A percentile compares a stretch with the other conserved stretches of the same genome.
These are phyloP conservation scores for Corythornis leucogaster DNA, from an alignment of 2,797 vertebrate genomes.

Conservation along the genomic window DNA sequence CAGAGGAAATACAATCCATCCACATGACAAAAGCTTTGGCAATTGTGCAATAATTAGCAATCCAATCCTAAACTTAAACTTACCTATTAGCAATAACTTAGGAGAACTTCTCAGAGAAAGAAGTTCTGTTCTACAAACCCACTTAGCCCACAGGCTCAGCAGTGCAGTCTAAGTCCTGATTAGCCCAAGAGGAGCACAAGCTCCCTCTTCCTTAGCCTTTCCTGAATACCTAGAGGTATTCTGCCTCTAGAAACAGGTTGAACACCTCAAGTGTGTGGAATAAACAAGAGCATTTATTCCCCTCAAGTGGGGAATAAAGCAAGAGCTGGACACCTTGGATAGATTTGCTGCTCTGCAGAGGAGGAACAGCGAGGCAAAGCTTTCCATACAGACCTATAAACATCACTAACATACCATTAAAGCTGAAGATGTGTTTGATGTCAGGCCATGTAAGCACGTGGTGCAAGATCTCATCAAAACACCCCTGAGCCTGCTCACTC, in stretches of 20 bases:
- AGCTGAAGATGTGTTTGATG: slow-evolving; percentile 82
- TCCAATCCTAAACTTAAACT: too few relatives aligned
- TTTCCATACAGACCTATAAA: background rate
- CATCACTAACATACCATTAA: slow-evolving; percentile 77
- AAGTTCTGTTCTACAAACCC: background rate
- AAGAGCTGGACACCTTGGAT: background rate
- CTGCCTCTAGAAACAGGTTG: background rate
- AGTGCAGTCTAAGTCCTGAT: background rate
- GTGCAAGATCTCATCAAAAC: slow-evolving; percentile 77
- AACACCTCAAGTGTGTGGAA: background rate
- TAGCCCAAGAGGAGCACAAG: background rate
- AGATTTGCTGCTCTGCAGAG: background rate
- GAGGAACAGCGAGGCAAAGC: background rate
- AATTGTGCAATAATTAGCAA: background rate
- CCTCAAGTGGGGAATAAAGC: background rate
- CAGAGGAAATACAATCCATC: background rate
- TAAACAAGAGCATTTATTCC: background rate
- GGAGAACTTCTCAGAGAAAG: background rate
- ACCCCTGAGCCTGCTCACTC: background rate
- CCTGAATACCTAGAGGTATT: background rate
- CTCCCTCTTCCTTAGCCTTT: background rate
- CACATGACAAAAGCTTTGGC: background rate
- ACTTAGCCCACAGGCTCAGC: background rate
- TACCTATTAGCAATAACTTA: background rate
- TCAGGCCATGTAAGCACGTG: slow-evolving; percentile 87